Conservation (phyloP, 30 jellyfish, hydroid and myxozoan genomes). For the Nemopilema nomurai region DNA sequence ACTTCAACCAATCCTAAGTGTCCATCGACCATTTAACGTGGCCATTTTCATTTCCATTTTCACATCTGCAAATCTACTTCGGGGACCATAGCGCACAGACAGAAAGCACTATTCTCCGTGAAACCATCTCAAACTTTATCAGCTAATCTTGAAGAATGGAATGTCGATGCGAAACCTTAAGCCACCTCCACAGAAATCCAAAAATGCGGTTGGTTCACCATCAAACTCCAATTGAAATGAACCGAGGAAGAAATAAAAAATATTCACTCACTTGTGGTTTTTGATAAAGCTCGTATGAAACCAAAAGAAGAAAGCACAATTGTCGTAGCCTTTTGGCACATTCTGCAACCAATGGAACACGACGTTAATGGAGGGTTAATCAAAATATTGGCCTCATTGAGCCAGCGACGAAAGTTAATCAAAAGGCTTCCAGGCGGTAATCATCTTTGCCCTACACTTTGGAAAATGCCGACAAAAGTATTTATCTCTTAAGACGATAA, state of each 20-base stretch:
- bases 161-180: too few species aligned
- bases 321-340: slow-evolving; percentile 95
- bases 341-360: slow-evolving; percentile 50
- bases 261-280: slow-evolving; percentile 71
- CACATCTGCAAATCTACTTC: too few species aligned
- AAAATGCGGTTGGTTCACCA: too few species aligned
- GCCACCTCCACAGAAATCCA: too few species aligned
- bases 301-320: slow-evolving; percentile 99
- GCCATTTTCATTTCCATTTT: too few species aligned
- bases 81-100: too few species aligned
- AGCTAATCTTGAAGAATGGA: too few species aligned
- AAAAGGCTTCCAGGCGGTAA: neutral
- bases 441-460: neutral
- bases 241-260: neutral
- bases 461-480: neutral
- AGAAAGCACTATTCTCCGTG: too few species aligned
- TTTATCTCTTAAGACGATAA: neutral
- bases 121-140: too few species aligned
- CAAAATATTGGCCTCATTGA: neutral
- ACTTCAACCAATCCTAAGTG: too few species aligned
- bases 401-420: neutral
- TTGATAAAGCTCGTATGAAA: slow-evolving; percentile 88
- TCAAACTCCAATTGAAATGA: too few species aligned
- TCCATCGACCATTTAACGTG: too few species aligned
- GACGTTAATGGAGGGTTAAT: neutral